A percentile compares a stretch with the other conserved stretches of the same genome.
Conservation (phyloP, 2,113 vertebrate genomes). For the Thamnophis sirtalis region DNA sequence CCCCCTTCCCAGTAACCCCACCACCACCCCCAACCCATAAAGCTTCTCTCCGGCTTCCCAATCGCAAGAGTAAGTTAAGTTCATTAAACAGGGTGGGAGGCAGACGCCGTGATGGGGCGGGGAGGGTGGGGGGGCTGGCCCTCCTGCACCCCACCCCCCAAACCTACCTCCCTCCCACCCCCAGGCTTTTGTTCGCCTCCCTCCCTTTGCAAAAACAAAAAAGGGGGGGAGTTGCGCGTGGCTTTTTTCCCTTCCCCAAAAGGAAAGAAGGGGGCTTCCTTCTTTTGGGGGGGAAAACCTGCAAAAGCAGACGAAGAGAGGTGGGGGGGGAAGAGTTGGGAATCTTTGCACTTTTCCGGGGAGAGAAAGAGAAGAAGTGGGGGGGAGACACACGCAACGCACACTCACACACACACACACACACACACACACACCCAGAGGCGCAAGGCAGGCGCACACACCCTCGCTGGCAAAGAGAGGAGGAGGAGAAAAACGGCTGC, state of each 20-base stretch:
- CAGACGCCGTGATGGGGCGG: background rate
- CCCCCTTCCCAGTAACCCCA: too few relatives aligned
- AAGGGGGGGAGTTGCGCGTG: too few relatives aligned
- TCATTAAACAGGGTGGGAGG: background rate
- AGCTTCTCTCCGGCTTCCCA: background rate
- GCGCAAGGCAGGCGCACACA: background rate
- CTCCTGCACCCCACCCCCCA: background rate
- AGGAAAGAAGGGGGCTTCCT: background rate
- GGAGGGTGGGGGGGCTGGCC: too few relatives aligned
- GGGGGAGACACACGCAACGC: background rate
- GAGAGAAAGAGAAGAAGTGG: constrained; percentile 51
- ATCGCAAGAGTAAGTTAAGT: background rate
- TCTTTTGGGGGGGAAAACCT: background rate
- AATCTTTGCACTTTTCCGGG: constrained; percentile 68
- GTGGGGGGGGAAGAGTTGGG: constrained; percentile 38
- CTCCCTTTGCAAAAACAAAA: background rate
- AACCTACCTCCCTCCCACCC: too few relatives aligned
- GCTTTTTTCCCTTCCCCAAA: background rate
- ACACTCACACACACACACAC: background rate
- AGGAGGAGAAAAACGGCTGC: constrained; percentile 53
- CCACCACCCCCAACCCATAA: background rate
- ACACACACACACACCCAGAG: background rate
- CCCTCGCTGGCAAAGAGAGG: constrained; percentile 42
- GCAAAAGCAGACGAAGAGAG: too few relatives aligned
- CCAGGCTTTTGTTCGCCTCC: background rate